Conservation (phyloP, 2,797 vertebrate genomes). For the Ataeniobius toweri region DNA sequence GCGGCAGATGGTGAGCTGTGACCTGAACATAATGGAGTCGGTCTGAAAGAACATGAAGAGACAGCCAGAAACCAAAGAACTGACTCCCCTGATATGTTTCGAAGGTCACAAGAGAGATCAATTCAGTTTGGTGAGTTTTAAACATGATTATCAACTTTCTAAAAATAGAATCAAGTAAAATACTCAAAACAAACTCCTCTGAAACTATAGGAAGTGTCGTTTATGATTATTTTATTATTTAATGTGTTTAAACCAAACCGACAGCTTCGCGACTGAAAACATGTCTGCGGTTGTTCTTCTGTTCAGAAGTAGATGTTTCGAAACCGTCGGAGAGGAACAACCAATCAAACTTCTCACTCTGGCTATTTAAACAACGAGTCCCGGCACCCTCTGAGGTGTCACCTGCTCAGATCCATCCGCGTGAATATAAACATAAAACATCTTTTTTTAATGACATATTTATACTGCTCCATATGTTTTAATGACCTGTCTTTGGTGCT, state of each 20-base stretch:
- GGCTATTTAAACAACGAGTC: conserved; percentile 92
- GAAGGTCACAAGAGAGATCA: not conserved
- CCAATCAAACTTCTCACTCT: conserved; percentile 73
- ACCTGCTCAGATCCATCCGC: conserved; percentile 93
- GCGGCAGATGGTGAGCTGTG: conserved; percentile 28
- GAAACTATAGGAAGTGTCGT: not conserved
- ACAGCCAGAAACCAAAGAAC: not conserved
- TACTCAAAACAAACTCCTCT: not conserved
- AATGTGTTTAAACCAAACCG: not conserved
- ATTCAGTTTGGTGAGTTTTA: not conserved
- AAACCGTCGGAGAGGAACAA: conserved; percentile 28
- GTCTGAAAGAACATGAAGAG: conserved; percentile 5
- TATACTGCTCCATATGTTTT: not conserved
- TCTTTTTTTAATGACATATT: not conserved
- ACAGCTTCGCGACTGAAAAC: not conserved
- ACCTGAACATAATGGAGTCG: conserved; percentile 5
- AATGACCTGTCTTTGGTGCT: not conserved
- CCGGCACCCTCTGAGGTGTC: conserved; percentile 85
- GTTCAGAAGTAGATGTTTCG: conserved; percentile 27
- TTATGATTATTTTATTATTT: not conserved
- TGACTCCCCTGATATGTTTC: not conserved
- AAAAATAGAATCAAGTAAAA: not conserved
- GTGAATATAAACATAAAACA: conserved; percentile 85
- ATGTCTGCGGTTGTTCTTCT: not conserved
- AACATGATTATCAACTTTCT: not conserved